phyloP scores from a whole-genome alignment of 2,888 invertebrate species.

The Leucophenga montana region DNA sequence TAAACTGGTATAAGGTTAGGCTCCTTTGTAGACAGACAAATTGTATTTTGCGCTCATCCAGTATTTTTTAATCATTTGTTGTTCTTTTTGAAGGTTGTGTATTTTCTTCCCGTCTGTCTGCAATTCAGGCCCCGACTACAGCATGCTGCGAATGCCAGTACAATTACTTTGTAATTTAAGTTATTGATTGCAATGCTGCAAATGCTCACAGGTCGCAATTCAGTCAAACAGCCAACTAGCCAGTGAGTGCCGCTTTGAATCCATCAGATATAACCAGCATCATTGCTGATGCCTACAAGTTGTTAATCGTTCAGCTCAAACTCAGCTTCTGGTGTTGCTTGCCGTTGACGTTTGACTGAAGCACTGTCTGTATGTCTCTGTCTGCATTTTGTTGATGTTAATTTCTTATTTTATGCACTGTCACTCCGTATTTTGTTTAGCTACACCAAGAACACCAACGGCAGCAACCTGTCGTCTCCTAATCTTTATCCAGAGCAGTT shows the following conservation, averaged over 20 bases:
- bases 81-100: constrained; percentile 38
- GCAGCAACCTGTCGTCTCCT: constrained; percentile 31
- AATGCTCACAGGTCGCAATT: constrained; percentile 48
- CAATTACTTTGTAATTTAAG: constrained; percentile 73
- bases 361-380: constrained; percentile 16
- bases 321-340: constrained; percentile 10
- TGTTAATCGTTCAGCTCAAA: constrained; percentile 7
- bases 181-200: constrained; percentile 71
- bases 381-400: not conserved
- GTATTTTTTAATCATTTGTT: constrained; percentile 18
- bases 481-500: constrained; percentile 52
- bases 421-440: not conserved
- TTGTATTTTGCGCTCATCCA: constrained; percentile 11
- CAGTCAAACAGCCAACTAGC: no score
- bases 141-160: constrained; percentile 68
- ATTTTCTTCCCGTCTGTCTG: constrained; percentile 14
- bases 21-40: constrained; percentile 32
- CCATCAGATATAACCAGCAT: not conserved
- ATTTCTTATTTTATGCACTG: not conserved
- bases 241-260: constrained; percentile 26
- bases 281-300: not conserved
- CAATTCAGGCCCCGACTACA: constrained; percentile 48
- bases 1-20: constrained; percentile 40
- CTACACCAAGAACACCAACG: not conserved
- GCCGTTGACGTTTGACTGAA: not conserved